Base-by-base conservation (phyloP, 2,113 vertebrate species). In the Sprattus sprattus region DNA sequence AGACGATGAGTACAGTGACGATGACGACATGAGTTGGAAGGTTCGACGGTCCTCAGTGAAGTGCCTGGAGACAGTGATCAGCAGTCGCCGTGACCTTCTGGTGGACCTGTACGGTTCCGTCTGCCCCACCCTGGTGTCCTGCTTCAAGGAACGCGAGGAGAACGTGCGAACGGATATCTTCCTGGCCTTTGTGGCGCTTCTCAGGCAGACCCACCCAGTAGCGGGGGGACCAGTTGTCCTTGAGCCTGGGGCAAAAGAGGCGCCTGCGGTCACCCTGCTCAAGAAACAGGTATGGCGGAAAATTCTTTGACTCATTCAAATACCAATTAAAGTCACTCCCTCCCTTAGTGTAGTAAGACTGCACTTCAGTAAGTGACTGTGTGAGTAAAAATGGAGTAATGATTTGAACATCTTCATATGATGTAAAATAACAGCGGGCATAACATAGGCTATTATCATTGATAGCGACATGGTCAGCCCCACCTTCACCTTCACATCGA, bases 21-120 rank as follows among this genome's bases (percentile, higher is more conserved):
- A 98, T 0, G 98, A 99, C 0, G 97, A 98, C 81, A 95, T 97
- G 96, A 99, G 97, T 93, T 99, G 98, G 98, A 99, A 99, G 87
- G 98, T 99, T 5, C 96, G 98, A 0, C 96, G 97, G 86, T 95
- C 98, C 0, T 96, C 97, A 0, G 96, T 97, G 8, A 99, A 97
- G 93, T 99, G 97, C 89, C 88, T 98, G 92, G 96, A 97, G 49
- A 96, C 97, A 0, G 18, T 99, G 47, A 94, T 99, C 84, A 89
- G 92, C 90, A 96, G 94, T 0, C 92, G 98, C 45, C 94, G 95
- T 0, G 97, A 99, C 84, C 94, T 99, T 57, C 93, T 98, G 8
- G 91, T 94, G 22, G 96, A 96, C 28, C 96, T 99, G 91, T 97
- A 97, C 92, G 89, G 90, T 85, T 95, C 94, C 0, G 91, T 98